Evolutionary conservation across 2,797 vertebrate genomes (phyloP).

Genomic region (Mus caroli): DNA sequence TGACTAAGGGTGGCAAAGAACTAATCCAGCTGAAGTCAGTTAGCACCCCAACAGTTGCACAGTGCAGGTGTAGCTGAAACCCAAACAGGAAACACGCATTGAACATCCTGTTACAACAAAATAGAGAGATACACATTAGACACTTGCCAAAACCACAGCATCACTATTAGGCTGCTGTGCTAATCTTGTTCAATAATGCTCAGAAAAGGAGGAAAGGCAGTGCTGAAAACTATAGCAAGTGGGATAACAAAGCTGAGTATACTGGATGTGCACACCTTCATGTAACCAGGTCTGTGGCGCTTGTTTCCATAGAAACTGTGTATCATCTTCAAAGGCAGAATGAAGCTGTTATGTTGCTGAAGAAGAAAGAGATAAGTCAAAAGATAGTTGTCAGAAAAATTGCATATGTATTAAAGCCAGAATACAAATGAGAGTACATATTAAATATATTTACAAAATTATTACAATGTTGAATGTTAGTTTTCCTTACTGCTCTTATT

Average conservation of each 20-base stretch:
- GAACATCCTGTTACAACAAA: constrained; percentile 38
- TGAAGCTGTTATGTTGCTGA: neutral
- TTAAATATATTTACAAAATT: constrained; percentile 1
- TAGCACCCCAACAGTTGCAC: neutral
- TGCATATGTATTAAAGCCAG: neutral
- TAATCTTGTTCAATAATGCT: neutral
- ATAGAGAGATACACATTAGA: neutral
- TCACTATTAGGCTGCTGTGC: neutral
- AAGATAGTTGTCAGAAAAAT: constrained; percentile 6
- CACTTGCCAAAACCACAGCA: neutral
- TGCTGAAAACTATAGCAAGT: neutral
- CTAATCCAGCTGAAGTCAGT: neutral
- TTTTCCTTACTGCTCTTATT: neutral
- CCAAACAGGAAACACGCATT: constrained; percentile 48
- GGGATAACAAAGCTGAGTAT: neutral
- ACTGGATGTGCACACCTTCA: neutral
- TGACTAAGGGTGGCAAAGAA: neutral
- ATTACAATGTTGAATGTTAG: neutral
- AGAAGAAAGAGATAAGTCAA: constrained; percentile 14
- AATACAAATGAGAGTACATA: constrained; percentile 34
- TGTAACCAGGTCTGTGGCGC: neutral
- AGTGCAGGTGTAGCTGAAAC: constrained; percentile 10
- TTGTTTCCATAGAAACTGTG: constrained; percentile 56
- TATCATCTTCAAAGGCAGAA: constrained; percentile 48
- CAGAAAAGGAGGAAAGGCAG: neutral